phyloP scores from a whole-genome alignment of 2,797 vertebrate species.

The Hipposideros larvatus region DNA sequence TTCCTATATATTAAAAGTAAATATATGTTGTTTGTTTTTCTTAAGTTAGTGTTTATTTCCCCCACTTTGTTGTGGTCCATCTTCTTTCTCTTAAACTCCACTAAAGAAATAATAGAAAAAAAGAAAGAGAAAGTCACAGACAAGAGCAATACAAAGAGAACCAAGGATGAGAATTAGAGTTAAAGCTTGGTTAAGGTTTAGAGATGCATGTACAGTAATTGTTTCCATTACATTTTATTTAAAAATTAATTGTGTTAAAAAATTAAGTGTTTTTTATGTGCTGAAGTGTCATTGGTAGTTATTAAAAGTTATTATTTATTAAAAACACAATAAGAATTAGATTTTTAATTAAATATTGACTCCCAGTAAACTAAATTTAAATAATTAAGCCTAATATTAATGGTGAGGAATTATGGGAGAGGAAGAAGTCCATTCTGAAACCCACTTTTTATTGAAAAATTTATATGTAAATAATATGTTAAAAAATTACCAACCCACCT shows the following conservation, averaged over 20 bases:
- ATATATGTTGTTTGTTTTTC: neutral
- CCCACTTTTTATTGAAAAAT: neutral
- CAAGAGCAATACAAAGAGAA: constrained; percentile 12
- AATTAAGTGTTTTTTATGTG: constrained; percentile 67
- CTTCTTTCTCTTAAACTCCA: constrained; percentile 41
- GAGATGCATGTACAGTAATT: neutral
- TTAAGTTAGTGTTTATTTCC: neutral
- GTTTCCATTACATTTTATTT: constrained; percentile 65
- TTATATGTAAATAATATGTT: neutral
- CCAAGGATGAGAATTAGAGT: neutral
- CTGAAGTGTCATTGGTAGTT: constrained; percentile 50
- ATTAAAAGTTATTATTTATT: constrained; percentile 74
- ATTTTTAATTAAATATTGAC: constrained; percentile 79
- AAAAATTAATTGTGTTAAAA: constrained; percentile 72
- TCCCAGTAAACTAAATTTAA: constrained; percentile 72
- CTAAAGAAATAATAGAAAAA: constrained; percentile 23
- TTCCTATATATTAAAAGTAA: neutral
- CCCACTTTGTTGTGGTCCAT: neutral
- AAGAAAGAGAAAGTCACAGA: neutral
- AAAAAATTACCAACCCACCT: neutral
- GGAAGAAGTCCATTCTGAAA: neutral
- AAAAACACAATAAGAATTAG: constrained; percentile 68
- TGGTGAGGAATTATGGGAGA: constrained; percentile 1
- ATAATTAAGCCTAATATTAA: constrained; percentile 73
- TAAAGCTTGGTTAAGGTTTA: constrained; percentile 3